These are phyloP conservation scores for Drosophila monieri DNA, from an alignment of 2,888 invertebrate genomes.

Conservation along the genomic window DNA sequence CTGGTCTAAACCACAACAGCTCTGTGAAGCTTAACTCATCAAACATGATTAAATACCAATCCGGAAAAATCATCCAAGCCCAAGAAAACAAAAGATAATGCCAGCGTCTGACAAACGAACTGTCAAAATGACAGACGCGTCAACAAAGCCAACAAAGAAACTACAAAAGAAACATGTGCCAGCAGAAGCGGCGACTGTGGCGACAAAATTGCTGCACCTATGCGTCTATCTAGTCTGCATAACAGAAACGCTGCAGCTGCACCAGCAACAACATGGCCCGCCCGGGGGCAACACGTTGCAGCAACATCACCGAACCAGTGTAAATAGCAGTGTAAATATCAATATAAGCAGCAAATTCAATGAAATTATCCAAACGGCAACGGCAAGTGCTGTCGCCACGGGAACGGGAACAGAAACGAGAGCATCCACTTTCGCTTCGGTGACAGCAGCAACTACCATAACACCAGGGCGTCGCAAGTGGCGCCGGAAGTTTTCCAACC, in stretches of 20 bases:
- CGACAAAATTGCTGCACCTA: slow-evolving; percentile 61
- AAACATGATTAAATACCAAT: slow-evolving; percentile 53
- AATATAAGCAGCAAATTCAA: slow-evolving; percentile 70
- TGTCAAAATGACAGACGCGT: slow-evolving; percentile 74
- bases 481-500: slow-evolving; percentile 68
- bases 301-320: slow-evolving; percentile 61
- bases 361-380: slow-evolving; percentile 74
- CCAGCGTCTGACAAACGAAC: slow-evolving; percentile 75
- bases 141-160: slow-evolving; percentile 47
- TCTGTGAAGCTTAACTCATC: slow-evolving; percentile 17
- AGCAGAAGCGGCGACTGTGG: slow-evolving; percentile 19
- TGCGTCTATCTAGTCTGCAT: slow-evolving; percentile 70
- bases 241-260: slow-evolving; percentile 60
- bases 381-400: slow-evolving; percentile 44
- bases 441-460: slow-evolving; percentile 41
- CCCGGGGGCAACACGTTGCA: slow-evolving; percentile 68
- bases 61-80: slow-evolving; percentile 42
- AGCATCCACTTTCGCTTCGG: slow-evolving; percentile 44
- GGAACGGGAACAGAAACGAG: slow-evolving; percentile 28
- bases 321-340: slow-evolving; percentile 80
- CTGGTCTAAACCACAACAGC: slow-evolving; percentile 17
- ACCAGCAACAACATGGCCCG: slow-evolving; percentile 45
- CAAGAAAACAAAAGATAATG: slow-evolving; percentile 46
- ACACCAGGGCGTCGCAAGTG: slow-evolving; percentile 68
- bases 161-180: slow-evolving; percentile 39